Evolutionary conservation across 2,113 vertebrate genomes (phyloP).

Genomic region (Sorex fumeus): DNA sequence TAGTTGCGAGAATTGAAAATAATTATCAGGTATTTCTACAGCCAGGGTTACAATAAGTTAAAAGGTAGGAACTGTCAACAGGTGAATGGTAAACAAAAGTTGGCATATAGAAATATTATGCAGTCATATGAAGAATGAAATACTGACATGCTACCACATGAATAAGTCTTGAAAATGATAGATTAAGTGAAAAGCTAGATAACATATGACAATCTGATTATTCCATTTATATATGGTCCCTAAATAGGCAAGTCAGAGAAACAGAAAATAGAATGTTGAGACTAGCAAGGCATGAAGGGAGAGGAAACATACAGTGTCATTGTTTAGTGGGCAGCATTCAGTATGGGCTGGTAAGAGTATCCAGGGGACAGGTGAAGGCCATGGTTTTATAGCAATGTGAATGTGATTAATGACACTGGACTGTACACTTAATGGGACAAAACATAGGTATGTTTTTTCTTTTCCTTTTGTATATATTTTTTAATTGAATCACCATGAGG

Average conservation of each 20-base stretch:
- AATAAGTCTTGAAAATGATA: conserved; percentile 8
- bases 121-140: not conserved
- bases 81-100: not conserved
- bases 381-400: not conserved
- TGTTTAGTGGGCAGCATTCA: conserved; percentile 13
- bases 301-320: not conserved
- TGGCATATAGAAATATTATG: not conserved
- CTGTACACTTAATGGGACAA: too few relatives aligned
- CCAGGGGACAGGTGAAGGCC: not conserved
- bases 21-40: too few relatives aligned
- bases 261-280: not conserved
- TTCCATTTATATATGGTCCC: not conserved
- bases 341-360: not conserved
- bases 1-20: too few relatives aligned
- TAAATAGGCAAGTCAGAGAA: not conserved
- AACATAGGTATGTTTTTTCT: not conserved
- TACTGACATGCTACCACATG: not conserved
- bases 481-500: too few relatives aligned
- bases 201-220: not conserved
- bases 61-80: too few relatives aligned
- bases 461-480: not conserved
- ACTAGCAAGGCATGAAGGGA: not conserved
- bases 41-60: too few relatives aligned
- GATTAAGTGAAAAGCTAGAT: not conserved
- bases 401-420: not conserved